Conservation (phyloP, 1,140 invertebrate genomes). For the Phenacoccus solenopsis region DNA sequence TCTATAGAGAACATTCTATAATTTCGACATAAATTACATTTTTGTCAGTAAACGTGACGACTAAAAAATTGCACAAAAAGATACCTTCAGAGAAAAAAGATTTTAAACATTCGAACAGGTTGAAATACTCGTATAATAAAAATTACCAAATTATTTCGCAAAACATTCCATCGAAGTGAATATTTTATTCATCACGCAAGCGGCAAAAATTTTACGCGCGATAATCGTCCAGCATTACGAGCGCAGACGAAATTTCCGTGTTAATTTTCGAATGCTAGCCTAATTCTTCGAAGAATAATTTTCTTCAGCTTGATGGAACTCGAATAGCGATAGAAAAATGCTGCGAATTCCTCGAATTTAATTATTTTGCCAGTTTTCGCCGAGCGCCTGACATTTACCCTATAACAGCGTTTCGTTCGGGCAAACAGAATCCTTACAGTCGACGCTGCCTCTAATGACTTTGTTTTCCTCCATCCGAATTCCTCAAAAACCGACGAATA, state of each 20-base stretch:
- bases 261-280: neutral
- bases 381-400: neutral
- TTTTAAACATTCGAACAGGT: too few relatives aligned
- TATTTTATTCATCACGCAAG: too few relatives aligned
- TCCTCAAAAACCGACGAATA: neutral
- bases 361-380: neutral
- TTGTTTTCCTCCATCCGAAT: neutral
- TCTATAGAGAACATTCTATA: too few relatives aligned
- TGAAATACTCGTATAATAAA: too few relatives aligned
- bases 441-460: neutral
- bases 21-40: too few relatives aligned
- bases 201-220: too few relatives aligned
- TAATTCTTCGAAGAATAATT: neutral
- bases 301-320: neutral
- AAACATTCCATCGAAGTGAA: too few relatives aligned
- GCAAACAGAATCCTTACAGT: neutral
- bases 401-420: neutral
- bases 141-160: too few relatives aligned
- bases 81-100: too few relatives aligned
- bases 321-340: neutral
- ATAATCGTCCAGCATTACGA: too few relatives aligned
- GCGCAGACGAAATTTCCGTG: neutral
- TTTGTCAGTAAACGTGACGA: too few relatives aligned
- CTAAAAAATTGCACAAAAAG: too few relatives aligned
- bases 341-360: neutral